phyloP scores from a whole-genome alignment of 2,797 vertebrate genomes.

The Cynodonichthys magdalenae region DNA sequence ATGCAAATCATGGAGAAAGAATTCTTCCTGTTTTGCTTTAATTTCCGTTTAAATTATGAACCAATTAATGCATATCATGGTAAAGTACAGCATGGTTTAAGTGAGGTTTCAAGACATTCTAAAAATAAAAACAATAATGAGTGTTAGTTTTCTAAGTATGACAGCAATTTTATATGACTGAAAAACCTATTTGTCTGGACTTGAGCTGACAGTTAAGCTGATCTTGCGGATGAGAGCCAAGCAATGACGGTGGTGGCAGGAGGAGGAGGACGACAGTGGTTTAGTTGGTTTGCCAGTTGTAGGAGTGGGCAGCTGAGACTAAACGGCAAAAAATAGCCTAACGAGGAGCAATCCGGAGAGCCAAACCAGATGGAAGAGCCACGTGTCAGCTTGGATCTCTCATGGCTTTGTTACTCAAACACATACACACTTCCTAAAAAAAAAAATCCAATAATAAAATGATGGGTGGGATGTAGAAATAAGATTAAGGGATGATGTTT shows the following conservation, averaged over 20 bases:
- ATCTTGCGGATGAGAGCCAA: constrained; percentile 40
- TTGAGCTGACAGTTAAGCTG: constrained; percentile 41
- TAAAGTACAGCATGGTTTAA: not conserved
- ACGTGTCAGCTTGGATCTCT: constrained; percentile 52
- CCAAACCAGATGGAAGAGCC: constrained; percentile 72
- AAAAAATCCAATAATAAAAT: constrained; percentile 25
- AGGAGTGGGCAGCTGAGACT: constrained; percentile 73
- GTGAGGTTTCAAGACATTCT: constrained; percentile 2
- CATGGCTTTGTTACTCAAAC: constrained; percentile 54
- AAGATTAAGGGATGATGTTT: constrained; percentile 3
- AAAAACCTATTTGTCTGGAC: constrained; percentile 30
- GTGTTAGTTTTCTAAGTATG: constrained; percentile 18
- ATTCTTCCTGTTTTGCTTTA: not conserved
- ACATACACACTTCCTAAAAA: constrained; percentile 37
- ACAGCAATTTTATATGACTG: constrained; percentile 18
- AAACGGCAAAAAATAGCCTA: constrained; percentile 70
- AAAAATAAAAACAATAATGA: not conserved
- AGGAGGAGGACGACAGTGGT: constrained; percentile 63
- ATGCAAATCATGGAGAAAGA: constrained; percentile 29
- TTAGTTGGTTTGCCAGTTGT: constrained; percentile 73
- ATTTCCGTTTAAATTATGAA: not conserved
- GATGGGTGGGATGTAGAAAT: constrained; percentile 19
- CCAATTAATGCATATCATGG: not conserved
- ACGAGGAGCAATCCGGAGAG: constrained; percentile 69
- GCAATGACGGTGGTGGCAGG: constrained; percentile 42